phyloP scores from a whole-genome alignment of 2,113 vertebrate genomes.

The Polyodon spathula region DNA sequence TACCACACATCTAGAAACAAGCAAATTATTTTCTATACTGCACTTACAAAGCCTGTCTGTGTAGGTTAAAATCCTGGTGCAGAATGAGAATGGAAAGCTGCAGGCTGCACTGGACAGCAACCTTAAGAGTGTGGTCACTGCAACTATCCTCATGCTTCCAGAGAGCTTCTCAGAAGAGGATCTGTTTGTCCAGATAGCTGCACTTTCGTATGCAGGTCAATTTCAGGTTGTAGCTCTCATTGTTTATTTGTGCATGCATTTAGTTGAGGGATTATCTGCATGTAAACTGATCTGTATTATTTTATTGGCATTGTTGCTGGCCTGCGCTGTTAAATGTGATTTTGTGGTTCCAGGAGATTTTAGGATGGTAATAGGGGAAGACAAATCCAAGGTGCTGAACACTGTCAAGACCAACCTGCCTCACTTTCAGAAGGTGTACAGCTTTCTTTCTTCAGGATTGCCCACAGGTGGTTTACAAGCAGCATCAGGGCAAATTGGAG shows the following conservation, averaged over 20 bases:
- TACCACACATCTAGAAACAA: too few species aligned
- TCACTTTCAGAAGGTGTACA: conserved; percentile 80
- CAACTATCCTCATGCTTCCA: conserved; percentile 88
- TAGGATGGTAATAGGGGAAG: conserved; percentile 89
- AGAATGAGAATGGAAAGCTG: conserved; percentile 68
- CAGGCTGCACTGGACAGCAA: conserved; percentile 70
- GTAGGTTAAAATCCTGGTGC: conserved; percentile 80
- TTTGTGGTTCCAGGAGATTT: conserved; percentile 71
- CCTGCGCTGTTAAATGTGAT: conserved; percentile 1
- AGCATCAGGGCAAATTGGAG: conserved; percentile 80
- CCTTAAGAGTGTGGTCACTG: conserved; percentile 77
- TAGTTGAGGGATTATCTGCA: too few species aligned
- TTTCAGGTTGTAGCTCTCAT: neutral
- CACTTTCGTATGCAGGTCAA: conserved; percentile 84
- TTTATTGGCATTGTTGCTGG: too few species aligned
- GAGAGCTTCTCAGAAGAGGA: conserved; percentile 91
- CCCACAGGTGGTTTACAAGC: conserved; percentile 84
- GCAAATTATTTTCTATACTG: neutral
- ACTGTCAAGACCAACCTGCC: conserved; percentile 78
- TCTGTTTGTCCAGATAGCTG: conserved; percentile 79
- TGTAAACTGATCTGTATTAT: too few species aligned
- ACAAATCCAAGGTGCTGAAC: conserved; percentile 80
- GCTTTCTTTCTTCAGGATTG: conserved; percentile 73
- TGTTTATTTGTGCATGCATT: too few species aligned
- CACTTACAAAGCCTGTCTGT: neutral